These are phyloP conservation scores for Enteromius paludinosus DNA, from an alignment of 2,797 vertebrate genomes.

Conservation along the genomic window DNA sequence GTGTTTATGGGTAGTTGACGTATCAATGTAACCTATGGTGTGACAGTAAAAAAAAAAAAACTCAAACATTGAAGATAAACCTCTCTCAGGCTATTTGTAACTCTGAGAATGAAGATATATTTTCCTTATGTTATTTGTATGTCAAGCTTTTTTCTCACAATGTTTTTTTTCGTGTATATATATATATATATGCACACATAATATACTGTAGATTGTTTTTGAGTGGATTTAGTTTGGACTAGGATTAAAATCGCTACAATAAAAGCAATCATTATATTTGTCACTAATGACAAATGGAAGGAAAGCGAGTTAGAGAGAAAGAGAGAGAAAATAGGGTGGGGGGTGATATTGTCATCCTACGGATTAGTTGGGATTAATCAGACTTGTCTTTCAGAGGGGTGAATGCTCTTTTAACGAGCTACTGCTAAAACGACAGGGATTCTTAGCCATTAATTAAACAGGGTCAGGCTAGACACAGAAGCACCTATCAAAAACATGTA, in stretches of 20 bases:
- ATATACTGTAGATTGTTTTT: not conserved
- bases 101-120: too few species aligned
- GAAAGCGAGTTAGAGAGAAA: slow-evolving; percentile 2
- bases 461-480: slow-evolving; percentile 48
- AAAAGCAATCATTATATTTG: slow-evolving; percentile 19
- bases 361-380: slow-evolving; percentile 83
- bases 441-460: slow-evolving; percentile 75
- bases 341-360: slow-evolving; percentile 71
- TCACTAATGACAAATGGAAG: slow-evolving; percentile 32
- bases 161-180: too few species aligned
- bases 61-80: too few species aligned
- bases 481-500: not conserved
- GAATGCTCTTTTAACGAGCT: slow-evolving; percentile 79
- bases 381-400: slow-evolving; percentile 77
- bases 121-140: too few species aligned
- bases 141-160: too few species aligned
- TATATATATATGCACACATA: not conserved
- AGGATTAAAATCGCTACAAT: slow-evolving; percentile 27
- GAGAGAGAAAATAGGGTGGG: slow-evolving; percentile 62
- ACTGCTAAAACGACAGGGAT: slow-evolving; percentile 75
- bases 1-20: too few species aligned
- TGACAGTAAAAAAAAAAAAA: too few species aligned
- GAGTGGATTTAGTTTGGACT: slow-evolving; percentile 8
- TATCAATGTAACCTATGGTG: too few species aligned
- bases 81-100: too few species aligned